phyloP scores from a whole-genome alignment of 1,140 invertebrate genomes.

The Aphelenchoides fujianensis region DNA sequence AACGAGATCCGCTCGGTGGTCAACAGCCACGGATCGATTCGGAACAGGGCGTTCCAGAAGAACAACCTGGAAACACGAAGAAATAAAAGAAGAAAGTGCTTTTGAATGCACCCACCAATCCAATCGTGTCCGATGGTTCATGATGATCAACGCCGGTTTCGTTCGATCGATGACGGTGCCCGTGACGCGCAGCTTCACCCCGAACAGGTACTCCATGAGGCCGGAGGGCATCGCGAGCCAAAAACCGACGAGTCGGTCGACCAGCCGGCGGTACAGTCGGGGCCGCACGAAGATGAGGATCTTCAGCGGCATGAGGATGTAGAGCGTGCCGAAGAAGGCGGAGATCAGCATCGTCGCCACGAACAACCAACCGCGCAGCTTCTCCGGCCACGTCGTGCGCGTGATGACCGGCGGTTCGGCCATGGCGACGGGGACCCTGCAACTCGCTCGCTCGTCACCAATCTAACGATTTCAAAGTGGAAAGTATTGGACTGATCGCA shows the following conservation, averaged over 20 bases:
- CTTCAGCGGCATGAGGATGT: conserved; percentile 47
- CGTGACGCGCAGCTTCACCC: conserved; percentile 72
- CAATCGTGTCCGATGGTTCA: conserved; percentile 81
- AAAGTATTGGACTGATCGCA: neutral
- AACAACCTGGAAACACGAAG: conserved; percentile 73
- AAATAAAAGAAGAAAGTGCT: too few relatives aligned
- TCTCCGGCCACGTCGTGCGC: conserved; percentile 28
- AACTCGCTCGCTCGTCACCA: neutral
- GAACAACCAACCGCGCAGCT: conserved; percentile 41
- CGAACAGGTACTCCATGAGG: conserved; percentile 71
- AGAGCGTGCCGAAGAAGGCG: conserved; percentile 51
- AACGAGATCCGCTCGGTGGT: conserved; percentile 76
- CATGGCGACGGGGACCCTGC: conserved; percentile 6
- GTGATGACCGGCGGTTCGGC: conserved; percentile 47
- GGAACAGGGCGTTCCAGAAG: conserved; percentile 78
- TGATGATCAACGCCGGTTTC: conserved; percentile 74
- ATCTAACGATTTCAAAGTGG: neutral
- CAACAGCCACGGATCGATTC: conserved; percentile 69
- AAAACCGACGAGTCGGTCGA: conserved; percentile 55
- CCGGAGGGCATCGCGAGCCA: conserved; percentile 57
- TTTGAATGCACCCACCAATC: conserved; percentile 78
- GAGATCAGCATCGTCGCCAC: conserved; percentile 42
- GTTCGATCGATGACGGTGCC: conserved; percentile 74
- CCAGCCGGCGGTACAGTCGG: conserved; percentile 32
- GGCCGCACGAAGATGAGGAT: conserved; percentile 45